These are phyloP conservation scores for Plodia interpunctella DNA, from an alignment of 1,140 invertebrate genomes.

Conservation along the genomic window DNA sequence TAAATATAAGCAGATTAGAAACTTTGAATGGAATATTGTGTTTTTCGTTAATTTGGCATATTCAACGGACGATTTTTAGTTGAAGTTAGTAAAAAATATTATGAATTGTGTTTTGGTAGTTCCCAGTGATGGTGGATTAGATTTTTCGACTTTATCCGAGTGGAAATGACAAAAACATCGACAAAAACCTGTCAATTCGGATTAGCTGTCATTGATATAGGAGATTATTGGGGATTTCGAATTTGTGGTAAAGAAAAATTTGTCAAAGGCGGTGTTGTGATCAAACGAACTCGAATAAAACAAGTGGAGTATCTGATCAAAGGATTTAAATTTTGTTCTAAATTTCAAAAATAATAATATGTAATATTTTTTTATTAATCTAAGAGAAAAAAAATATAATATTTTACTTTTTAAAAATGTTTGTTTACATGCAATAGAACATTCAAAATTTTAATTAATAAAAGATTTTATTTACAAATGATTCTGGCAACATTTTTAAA, in stretches of 20 bases:
- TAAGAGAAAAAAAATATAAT: no score
- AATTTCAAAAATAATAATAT: no score
- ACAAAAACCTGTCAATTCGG: conserved; percentile 5
- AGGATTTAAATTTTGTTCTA: no score
- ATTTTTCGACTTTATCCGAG: neutral
- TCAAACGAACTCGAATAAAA: neutral
- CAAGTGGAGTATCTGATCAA: no score
- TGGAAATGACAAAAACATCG: conserved; percentile 4
- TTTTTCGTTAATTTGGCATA: neutral
- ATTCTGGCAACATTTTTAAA: no score
- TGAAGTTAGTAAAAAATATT: neutral
- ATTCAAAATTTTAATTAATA: no score
- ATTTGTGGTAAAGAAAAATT: neutral
- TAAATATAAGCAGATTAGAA: no score
- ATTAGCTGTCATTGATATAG: neutral
- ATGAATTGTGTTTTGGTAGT: neutral
- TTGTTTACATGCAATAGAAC: no score
- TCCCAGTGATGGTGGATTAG: neutral
- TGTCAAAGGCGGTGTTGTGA: neutral
- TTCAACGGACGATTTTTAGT: neutral
- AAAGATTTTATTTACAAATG: no score
- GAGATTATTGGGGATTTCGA: neutral
- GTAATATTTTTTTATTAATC: no score
- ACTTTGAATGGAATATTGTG: no score
- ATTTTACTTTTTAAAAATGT: no score